Conservation (phyloP, 2,113 vertebrate species). For the Montifringilla adamsi region DNA sequence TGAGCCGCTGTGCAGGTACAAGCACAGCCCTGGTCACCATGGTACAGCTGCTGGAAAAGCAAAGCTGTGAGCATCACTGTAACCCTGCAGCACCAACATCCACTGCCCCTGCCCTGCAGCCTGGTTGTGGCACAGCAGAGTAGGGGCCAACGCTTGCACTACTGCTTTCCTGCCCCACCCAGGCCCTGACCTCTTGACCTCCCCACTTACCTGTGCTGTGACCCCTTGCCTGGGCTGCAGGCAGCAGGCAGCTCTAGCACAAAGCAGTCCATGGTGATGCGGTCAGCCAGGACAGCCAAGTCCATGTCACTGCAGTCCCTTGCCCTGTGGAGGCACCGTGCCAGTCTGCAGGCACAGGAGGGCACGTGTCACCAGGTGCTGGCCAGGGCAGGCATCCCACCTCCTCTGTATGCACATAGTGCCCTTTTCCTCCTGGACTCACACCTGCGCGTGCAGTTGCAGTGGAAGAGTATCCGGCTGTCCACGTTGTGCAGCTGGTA, state of each 20-base stretch:
- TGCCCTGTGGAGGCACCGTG: conserved; percentile 30
- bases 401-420: background rate
- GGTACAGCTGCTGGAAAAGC: conserved; percentile 39
- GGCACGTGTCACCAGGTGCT: background rate
- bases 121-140: background rate
- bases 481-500: conserved; percentile 75
- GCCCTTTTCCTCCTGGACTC: background rate
- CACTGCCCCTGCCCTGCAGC: no score
- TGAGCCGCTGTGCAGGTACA: conserved; percentile 19
- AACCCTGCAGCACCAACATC: background rate
- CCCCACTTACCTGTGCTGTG: background rate
- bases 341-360: conserved; percentile 55
- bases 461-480: conserved; percentile 76
- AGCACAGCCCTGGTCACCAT: conserved; percentile 1
- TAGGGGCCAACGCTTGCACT: rapidly evolving
- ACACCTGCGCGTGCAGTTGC: conserved; percentile 82
- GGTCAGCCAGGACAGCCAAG: conserved; percentile 44
- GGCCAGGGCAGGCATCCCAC: background rate
- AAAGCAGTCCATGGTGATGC: conserved; percentile 64
- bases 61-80: background rate
- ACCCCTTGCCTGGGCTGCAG: background rate
- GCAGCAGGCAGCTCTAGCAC: background rate
- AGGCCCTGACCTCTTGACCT: rapidly evolving
- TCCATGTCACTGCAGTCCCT: background rate
- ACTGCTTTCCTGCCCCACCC: background rate